A percentile compares a stretch with the other conserved stretches of the same genome.
phyloP scores from a whole-genome alignment of 1,140 invertebrate genomes.

The Triops longicaudatus region DNA sequence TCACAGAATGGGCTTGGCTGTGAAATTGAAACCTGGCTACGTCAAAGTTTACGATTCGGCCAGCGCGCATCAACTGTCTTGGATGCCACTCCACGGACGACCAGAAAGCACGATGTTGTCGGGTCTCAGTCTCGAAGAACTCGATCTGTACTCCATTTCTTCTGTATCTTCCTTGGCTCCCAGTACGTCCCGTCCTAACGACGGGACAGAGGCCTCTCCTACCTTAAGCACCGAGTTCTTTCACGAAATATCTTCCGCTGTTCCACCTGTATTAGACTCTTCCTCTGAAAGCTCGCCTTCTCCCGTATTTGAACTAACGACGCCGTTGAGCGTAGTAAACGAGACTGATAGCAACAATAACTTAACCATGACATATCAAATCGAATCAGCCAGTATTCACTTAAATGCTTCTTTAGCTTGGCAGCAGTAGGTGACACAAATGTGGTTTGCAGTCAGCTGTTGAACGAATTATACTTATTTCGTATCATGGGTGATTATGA shows the following conservation, averaged over 20 bases:
- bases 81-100: neutral
- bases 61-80: neutral
- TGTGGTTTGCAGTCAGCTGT: neutral
- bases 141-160: neutral
- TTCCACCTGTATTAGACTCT: neutral
- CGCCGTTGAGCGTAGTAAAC: neutral
- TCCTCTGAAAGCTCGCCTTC: neutral
- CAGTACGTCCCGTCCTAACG: neutral
- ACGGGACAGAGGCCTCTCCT: neutral
- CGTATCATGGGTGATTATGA: too few relatives aligned
- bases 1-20: neutral
- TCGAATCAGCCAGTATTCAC: neutral
- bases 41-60: neutral
- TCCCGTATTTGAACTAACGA: neutral
- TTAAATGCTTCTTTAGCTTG: neutral
- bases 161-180: neutral
- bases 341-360: neutral
- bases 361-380: neutral
- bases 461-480: too few relatives aligned
- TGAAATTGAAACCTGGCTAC: neutral
- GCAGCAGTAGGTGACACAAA: neutral
- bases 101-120: neutral
- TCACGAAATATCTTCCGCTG: neutral
- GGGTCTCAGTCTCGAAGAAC: neutral
- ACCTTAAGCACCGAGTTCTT: neutral